A percentile compares a stretch with the other conserved stretches of the same genome.
Conservation (phyloP, 2,113 vertebrate species). For the Channa maculata region DNA sequence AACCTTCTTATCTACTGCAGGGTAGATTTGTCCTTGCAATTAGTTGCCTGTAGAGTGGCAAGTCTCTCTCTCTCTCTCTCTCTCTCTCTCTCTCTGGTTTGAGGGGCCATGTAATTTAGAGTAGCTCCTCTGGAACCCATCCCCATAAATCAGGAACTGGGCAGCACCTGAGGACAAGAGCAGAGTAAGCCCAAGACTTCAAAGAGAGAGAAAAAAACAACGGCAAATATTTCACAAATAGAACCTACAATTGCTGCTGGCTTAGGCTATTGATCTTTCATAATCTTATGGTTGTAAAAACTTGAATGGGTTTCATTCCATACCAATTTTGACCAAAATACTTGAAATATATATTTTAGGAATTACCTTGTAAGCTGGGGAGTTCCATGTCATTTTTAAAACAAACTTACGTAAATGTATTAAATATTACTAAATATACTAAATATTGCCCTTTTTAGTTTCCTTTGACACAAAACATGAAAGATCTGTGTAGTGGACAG, state of each 20-base stretch:
- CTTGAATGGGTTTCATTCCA: background rate
- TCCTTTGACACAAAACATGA: too few species aligned
- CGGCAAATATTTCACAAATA: constrained; percentile 79
- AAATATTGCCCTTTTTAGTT: too few species aligned
- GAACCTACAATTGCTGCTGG: constrained; percentile 68
- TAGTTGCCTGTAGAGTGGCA: constrained; percentile 71
- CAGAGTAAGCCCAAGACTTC: constrained; percentile 66
- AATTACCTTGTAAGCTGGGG: background rate
- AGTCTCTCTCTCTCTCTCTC: constrained; percentile 43
- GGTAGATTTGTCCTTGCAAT: constrained; percentile 70
- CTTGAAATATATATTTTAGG: background rate
- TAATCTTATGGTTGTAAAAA: constrained; percentile 4
- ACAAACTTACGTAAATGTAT: background rate
- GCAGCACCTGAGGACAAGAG: constrained; percentile 79
- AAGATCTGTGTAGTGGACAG: constrained; percentile 16
- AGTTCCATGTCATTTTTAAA: background rate
- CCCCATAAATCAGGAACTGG: constrained; percentile 78
- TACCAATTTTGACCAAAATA: background rate
- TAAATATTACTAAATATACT: too few species aligned
- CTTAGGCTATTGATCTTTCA: constrained; percentile 47
- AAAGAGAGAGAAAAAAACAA: constrained; percentile 68
- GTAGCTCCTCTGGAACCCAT: constrained; percentile 69
- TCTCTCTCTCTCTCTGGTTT: constrained; percentile 59
- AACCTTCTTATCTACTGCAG: constrained; percentile 62
- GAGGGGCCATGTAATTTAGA: constrained; percentile 79